phyloP scores from a whole-genome alignment of 2,797 vertebrate genomes.

The Petrocephalus schoutedeni region DNA sequence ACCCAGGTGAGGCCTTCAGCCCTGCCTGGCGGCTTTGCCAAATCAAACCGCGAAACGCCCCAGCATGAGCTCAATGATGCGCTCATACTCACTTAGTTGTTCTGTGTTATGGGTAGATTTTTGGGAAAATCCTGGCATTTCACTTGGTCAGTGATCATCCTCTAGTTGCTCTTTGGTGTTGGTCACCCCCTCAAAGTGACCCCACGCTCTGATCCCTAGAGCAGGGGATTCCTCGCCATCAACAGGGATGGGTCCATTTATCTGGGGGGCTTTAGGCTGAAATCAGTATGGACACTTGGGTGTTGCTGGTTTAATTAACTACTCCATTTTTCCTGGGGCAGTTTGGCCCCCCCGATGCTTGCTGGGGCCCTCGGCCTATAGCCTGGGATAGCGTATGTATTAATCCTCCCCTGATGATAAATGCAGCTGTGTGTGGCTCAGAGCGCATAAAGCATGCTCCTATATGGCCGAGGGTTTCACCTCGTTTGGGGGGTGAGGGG shows the following conservation, averaged over 20 bases:
- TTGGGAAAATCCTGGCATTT: background rate
- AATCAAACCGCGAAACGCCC: background rate
- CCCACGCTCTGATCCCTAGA: conserved; percentile 19
- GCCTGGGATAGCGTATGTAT: background rate
- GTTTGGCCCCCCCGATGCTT: background rate
- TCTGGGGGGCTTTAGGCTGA: background rate
- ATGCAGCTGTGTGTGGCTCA: background rate
- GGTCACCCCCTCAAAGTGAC: background rate
- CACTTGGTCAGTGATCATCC: background rate
- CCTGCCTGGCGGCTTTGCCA: background rate
- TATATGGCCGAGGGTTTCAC: background rate
- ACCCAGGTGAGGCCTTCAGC: conserved; percentile 60
- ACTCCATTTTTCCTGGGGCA: background rate
- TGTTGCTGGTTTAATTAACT: background rate
- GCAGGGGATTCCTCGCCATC: background rate
- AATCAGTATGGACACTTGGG: background rate
- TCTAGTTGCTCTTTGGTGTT: background rate
- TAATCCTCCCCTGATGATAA: background rate
- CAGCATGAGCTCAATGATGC: background rate
- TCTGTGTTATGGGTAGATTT: background rate
- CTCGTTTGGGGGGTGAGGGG: background rate
- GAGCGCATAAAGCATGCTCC: no score
- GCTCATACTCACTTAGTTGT: background rate
- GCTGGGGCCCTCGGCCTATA: background rate
- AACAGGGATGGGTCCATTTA: background rate